These are phyloP conservation scores for Cacatua alba DNA, from an alignment of 2,113 vertebrate genomes.

Conservation along the genomic window DNA sequence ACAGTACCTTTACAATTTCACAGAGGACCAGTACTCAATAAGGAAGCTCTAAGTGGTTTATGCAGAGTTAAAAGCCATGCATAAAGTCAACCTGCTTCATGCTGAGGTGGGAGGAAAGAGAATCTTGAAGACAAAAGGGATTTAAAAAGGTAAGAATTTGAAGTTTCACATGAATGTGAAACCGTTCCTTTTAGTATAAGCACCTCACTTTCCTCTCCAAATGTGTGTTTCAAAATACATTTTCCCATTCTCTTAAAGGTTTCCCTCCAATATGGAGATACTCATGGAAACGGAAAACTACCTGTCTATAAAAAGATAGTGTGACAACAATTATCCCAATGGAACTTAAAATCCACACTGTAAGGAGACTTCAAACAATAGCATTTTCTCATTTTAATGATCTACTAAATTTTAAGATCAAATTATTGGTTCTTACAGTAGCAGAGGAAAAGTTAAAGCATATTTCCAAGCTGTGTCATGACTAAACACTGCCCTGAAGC, in stretches of 20 bases:
- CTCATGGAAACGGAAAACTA: not conserved
- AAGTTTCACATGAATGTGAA: not conserved
- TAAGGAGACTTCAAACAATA: not conserved
- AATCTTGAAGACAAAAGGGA: not conserved
- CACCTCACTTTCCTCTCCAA: not conserved
- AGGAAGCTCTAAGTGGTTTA: not conserved
- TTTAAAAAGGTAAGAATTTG: not conserved
- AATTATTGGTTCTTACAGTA: not conserved
- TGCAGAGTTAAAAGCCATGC: not conserved
- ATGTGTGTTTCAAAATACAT: not conserved
- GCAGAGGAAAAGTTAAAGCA: not conserved
- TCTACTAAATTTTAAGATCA: not conserved
- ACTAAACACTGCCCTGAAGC: not conserved
- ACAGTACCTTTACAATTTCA: not conserved
- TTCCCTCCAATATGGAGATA: not conserved
- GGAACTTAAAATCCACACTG: not conserved
- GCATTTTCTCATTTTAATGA: not conserved
- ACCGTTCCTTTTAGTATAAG: not conserved
- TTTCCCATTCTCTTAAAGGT: not conserved
- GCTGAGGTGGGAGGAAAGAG: not conserved
- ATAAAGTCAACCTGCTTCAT: not conserved
- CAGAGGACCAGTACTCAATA: not conserved
- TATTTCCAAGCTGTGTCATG: not conserved
- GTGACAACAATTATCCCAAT: rapidly evolving
- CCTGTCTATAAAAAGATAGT: not conserved